Percentiles rank a stretch among this genome's conserved stretches.
Conservation (phyloP, 1,140 invertebrate species). For the Dinoponera quadriceps region DNA sequence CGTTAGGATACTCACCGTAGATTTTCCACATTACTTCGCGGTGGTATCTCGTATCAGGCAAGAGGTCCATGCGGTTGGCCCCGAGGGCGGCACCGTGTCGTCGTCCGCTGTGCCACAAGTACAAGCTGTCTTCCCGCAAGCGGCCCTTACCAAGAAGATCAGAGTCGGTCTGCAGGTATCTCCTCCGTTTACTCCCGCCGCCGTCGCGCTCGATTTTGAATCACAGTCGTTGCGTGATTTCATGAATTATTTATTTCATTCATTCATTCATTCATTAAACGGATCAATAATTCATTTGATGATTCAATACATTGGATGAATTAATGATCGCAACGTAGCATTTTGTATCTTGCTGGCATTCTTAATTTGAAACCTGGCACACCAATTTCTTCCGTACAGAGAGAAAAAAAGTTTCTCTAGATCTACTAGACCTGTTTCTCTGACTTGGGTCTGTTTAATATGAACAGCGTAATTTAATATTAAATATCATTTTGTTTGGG, state of each 20-base stretch:
- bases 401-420: too few species aligned
- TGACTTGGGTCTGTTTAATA: too few species aligned
- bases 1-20: conserved; percentile 96
- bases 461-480: too few species aligned
- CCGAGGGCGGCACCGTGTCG: conserved; percentile 97
- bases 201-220: not conserved
- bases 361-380: too few species aligned
- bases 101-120: conserved; percentile 98
- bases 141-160: conserved; percentile 97
- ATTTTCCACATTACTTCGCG: conserved; percentile 98
- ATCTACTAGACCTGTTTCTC: too few species aligned
- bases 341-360: too few species aligned
- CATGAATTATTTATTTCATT: not conserved
- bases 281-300: too few species aligned
- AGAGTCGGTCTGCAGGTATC: conserved; percentile 96
- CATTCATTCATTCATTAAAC: not conserved
- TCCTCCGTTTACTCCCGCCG: not conserved
- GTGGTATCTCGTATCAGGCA: conserved; percentile 96
- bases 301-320: too few species aligned
- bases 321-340: too few species aligned
- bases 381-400: too few species aligned
- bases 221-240: not conserved
- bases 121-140: conserved; percentile 97
- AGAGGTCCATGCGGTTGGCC: conserved; percentile 97
- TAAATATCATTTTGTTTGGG: too few species aligned